Base-by-base conservation (phyloP, 2,797 vertebrate genomes). In the Paratrypauchen microcephalus region DNA sequence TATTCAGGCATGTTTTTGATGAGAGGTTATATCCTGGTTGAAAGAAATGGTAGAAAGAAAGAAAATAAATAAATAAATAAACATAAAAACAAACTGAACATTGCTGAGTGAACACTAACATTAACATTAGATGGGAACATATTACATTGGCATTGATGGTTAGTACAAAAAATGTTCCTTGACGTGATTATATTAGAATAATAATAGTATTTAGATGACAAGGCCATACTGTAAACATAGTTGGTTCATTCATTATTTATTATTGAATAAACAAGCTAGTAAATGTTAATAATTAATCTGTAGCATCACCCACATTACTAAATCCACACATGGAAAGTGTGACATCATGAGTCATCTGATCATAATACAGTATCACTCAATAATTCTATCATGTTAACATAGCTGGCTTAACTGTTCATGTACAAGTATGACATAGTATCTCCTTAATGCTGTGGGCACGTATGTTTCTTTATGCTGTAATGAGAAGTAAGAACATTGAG, bases 401-500 rank as follows among this genome's bases (percentile, higher is more conserved):
- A 28, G 26, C 56, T 18, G 6, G 5, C 55, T 28, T 13, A 55
- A 24, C 21, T 55, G 8, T 50, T 50, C 23, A 57, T 58, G 12
- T 28, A 28, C 24, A 58, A 32, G 30, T 28, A 32, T 12, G 23
- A 23, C n/a, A 56, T 28, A 71, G 64, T 24, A n/a, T 18, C 2
- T 68, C 67, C 47, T 52, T n/a, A 55, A 69, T 55, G 73, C 57
- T 63, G 24, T 61, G 24, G 7, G 11, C 12, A 2, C 6, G 21
- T 13, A 1, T 65, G 18, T 70, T 48, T 64, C 56, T 2, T 67
- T 36, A 69, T 58, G 39, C 47, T 63, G 36, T 81, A 78, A 76
- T 77, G 69, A 83, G 60, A 28, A 50, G 56, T 48, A 74, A 48
- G 56, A 71, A 19, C 18, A 30, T 18, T 6, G 69, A 61, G 45